Conservation (phyloP, 1,140 invertebrate genomes). For the Carposina sasakii region DNA sequence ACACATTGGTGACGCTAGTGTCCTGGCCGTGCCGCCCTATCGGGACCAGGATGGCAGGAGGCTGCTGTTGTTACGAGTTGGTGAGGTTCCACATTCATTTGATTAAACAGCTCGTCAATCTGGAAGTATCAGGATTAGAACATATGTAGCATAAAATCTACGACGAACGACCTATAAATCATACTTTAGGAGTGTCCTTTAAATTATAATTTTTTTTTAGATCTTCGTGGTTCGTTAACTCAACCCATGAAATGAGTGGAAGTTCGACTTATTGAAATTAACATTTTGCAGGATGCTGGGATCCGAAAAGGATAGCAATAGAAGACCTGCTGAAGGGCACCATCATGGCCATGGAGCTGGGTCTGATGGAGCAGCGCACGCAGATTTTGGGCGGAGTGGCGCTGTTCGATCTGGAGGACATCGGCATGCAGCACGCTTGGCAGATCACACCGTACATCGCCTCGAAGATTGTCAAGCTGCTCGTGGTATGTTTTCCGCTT, state of each 20-base stretch:
- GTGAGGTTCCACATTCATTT: slow-evolving; percentile 39
- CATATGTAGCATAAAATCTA: too few relatives aligned
- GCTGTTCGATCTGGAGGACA: slow-evolving; percentile 81
- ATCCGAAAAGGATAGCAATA: slow-evolving; percentile 76
- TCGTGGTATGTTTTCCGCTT: slow-evolving; percentile 77
- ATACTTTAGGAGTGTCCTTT: too few relatives aligned
- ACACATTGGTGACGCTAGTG: slow-evolving; percentile 79
- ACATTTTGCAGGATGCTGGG: slow-evolving; percentile 78
- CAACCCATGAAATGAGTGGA: too few relatives aligned
- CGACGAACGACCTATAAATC: too few relatives aligned
- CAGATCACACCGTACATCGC: slow-evolving; percentile 81
- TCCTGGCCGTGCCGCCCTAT: slow-evolving; percentile 82
- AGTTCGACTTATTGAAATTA: too few relatives aligned
- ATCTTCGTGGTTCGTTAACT: too few relatives aligned
- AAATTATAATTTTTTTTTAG: too few relatives aligned
- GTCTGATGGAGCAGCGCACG: slow-evolving; percentile 79
- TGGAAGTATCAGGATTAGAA: too few relatives aligned
- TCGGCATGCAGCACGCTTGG: slow-evolving; percentile 80
- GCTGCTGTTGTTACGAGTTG: slow-evolving; percentile 79
- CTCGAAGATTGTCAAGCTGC: slow-evolving; percentile 76
- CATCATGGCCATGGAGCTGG: slow-evolving; percentile 80
- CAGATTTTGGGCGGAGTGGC: slow-evolving; percentile 85
- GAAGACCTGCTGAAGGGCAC: slow-evolving; percentile 84
- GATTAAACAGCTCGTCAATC: too few relatives aligned
- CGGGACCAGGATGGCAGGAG: slow-evolving; percentile 80